Base-by-base conservation (phyloP, 2,113 vertebrate genomes). In the Arothron firmamentum region DNA sequence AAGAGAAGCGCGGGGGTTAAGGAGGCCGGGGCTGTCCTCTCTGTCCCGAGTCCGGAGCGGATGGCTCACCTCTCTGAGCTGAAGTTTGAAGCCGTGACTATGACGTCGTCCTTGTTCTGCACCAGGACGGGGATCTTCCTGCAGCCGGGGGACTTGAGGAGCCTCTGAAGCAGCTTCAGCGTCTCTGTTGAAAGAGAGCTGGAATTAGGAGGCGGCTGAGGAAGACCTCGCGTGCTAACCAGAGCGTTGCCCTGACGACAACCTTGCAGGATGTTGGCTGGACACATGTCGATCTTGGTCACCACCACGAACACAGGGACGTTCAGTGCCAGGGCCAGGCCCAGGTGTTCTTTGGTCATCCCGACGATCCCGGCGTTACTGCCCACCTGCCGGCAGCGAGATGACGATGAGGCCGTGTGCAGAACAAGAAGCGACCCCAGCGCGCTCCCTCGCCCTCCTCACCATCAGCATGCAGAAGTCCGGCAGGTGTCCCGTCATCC, bases 391-490 rank as follows among this genome's bases (percentile, higher is more conserved):
- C 5, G 59, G 17, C 6, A 47, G 45, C 45, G 5, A 47, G 6
- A 16, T 7, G 45, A 47, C 16, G 2, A 6, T 46, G 45, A 6
- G 6, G 45, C 15, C 45, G 2, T 17, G 4, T 2, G n/a, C n/a
- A 52, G 47, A 16, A 12, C 56, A 13, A 28, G 6, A 25, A 52
- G 23, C 15, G 23, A 21, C 9, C 13, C 10, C 10, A 2, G 8
- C 34, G 34, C 12, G 2, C 34, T 12, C 3, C 34, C 34, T 6
- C 14, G 2, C 15, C 45, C 45, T 47, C 78, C 93, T 90, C 62
- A 98, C 97, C 97, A 99, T 99, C 49, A 99, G 94, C 97, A 99
- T 99, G 89, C 97, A 99, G 92, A 99, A 99, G 88, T 99, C 97
- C 0, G 97, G 97, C 65, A 98, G 81, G 64, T 99, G 97, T 56